Evolutionary conservation across 1,140 invertebrate genomes (phyloP).

Genomic region (Aphelinus certus): DNA sequence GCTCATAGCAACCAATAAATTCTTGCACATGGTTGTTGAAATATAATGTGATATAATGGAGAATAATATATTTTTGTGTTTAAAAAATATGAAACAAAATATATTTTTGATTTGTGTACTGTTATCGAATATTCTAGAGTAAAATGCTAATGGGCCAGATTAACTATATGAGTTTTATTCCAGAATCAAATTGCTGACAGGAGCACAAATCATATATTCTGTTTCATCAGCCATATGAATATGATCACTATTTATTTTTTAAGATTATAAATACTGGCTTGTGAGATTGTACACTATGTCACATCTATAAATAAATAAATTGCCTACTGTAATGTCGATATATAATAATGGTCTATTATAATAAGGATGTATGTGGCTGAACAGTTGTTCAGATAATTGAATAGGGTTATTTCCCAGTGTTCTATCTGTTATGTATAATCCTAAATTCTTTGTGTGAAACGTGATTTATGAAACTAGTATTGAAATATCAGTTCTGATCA

Average conservation of each 20-base stretch:
- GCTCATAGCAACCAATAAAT: too few relatives aligned
- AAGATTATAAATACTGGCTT: constrained; percentile 7
- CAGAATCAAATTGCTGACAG: neutral
- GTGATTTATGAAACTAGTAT: too few relatives aligned
- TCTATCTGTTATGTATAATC: too few relatives aligned
- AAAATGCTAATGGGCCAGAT: neutral
- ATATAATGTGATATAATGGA: too few relatives aligned
- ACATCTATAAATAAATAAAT: neutral
- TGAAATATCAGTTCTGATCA: too few relatives aligned
- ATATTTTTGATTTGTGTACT: neutral
- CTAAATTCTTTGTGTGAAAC: too few relatives aligned
- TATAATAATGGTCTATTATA: neutral
- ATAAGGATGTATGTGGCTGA: too few relatives aligned
- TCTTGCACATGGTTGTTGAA: too few relatives aligned
- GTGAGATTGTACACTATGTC: constrained; percentile 3
- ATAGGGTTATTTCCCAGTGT: too few relatives aligned
- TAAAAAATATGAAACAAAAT: neutral
- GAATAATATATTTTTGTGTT: neutral
- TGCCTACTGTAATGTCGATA: constrained; percentile 1
- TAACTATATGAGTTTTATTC: neutral
- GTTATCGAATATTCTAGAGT: neutral
- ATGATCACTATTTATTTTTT: neutral
- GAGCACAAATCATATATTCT: neutral
- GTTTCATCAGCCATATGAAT: neutral
- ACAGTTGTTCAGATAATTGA: too few relatives aligned